phyloP scores from a whole-genome alignment of 2,888 invertebrate species.

The Athalia rosae region DNA sequence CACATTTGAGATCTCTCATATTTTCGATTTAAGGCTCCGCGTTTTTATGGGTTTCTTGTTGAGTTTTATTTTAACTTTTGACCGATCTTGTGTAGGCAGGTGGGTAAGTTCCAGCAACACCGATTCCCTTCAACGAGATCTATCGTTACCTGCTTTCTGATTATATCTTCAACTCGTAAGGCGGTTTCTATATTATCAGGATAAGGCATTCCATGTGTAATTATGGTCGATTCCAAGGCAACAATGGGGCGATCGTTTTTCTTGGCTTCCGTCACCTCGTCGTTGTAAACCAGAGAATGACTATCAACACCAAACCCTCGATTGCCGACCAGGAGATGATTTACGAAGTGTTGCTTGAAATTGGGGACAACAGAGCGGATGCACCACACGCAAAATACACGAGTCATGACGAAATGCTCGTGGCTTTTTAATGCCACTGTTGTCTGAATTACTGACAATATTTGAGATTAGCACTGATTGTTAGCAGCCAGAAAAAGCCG shows the following conservation, averaged over 20 bases:
- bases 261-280: conserved; percentile 82
- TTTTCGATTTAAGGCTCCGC: too few relatives aligned
- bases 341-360: conserved; percentile 9
- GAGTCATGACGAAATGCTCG: conserved; percentile 28
- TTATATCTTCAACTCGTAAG: conserved; percentile 84
- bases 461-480: not conserved
- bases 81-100: not conserved
- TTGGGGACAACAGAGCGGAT: not conserved
- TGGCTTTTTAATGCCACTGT: conserved; percentile 8
- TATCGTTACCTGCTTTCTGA: conserved; percentile 79
- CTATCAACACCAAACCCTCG: not conserved
- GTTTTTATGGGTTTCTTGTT: not conserved
- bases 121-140: not conserved
- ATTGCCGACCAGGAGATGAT: not conserved
- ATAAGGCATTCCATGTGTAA: conserved; percentile 98
- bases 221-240: conserved; percentile 97
- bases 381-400: conserved; percentile 2
- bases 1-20: too few relatives aligned
- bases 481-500: not conserved
- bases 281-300: conserved; percentile 58
- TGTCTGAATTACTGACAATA: not conserved
- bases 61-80: not conserved
- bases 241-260: conserved; percentile 84
- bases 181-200: conserved; percentile 94
- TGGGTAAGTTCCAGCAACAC: not conserved